Conservation (phyloP, 2,888 invertebrate species). For the Notodonta dromedarius region DNA sequence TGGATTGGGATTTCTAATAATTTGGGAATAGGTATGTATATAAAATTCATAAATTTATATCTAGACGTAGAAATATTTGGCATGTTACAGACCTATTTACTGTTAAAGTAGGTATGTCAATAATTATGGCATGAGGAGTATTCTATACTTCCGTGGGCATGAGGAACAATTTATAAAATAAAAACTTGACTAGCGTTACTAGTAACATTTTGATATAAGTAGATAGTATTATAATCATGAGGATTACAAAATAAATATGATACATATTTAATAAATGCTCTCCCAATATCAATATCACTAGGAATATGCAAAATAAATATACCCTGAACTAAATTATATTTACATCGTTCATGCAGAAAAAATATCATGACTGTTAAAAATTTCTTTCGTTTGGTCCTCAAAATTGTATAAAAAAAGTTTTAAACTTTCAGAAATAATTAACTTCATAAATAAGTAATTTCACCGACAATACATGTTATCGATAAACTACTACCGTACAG, state of each 20-base stretch:
- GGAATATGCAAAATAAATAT: constrained; percentile 21
- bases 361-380: constrained; percentile 2
- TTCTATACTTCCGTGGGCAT: constrained; percentile 22
- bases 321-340: constrained; percentile 32
- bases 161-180: constrained; percentile 39
- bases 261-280: constrained; percentile 24
- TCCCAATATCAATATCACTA: constrained; percentile 14
- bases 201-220: constrained; percentile 47
- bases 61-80: constrained; percentile 45
- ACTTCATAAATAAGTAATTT: background rate
- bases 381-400: constrained; percentile 24
- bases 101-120: constrained; percentile 24
- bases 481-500: background rate
- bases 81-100: constrained; percentile 42
- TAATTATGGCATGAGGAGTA: constrained; percentile 19
- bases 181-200: constrained; percentile 59
- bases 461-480: background rate
- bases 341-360: constrained; percentile 22
- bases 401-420: constrained; percentile 19
- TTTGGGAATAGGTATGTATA: constrained; percentile 1
- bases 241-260: constrained; percentile 20
- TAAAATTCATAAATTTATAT: constrained; percentile 34
- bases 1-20: no score
- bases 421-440: constrained; percentile 20
- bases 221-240: constrained; percentile 30